Percentiles rank a stretch among this genome's conserved stretches.
phyloP scores from a whole-genome alignment of 2,113 vertebrate genomes.

The Entelurus aequoreus region DNA sequence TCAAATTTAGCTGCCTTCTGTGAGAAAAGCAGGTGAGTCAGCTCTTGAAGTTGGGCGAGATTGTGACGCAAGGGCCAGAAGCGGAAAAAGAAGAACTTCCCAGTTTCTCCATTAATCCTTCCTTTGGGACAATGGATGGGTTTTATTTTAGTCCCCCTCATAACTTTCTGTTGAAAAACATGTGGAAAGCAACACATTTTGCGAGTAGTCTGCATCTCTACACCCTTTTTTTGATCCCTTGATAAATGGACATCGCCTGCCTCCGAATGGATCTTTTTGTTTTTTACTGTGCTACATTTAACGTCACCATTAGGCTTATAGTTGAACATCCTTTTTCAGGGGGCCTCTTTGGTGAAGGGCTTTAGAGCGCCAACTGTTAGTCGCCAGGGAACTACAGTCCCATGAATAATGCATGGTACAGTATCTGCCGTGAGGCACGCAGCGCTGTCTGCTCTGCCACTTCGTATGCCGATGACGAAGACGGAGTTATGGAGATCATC shows the following conservation, averaged over 20 bases:
- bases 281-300: slow-evolving; percentile 37
- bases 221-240: background rate
- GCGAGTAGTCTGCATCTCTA: background rate
- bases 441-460: slow-evolving; percentile 55
- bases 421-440: slow-evolving; percentile 53
- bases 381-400: slow-evolving; percentile 39
- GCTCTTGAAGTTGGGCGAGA: slow-evolving; percentile 11
- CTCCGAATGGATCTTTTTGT: slow-evolving; percentile 7
- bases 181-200: background rate
- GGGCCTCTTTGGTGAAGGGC: slow-evolving; percentile 41
- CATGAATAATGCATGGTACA: slow-evolving; percentile 66
- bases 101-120: slow-evolving; percentile 1
- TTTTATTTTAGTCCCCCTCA: background rate
- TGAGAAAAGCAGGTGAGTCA: slow-evolving; percentile 33
- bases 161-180: background rate
- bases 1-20: slow-evolving; percentile 21
- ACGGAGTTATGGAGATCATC: slow-evolving; percentile 31
- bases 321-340: slow-evolving; percentile 38
- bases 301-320: slow-evolving; percentile 34
- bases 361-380: slow-evolving; percentile 57
- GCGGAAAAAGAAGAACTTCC: slow-evolving; percentile 7
- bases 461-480: slow-evolving; percentile 23
- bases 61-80: slow-evolving; percentile 33
- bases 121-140: background rate
- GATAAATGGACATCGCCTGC: background rate